Evolutionary conservation across 2,113 vertebrate species (phyloP), one percentile per base, ranked within the genome.

Genomic region (Falcunculus frontatus): DNA sequence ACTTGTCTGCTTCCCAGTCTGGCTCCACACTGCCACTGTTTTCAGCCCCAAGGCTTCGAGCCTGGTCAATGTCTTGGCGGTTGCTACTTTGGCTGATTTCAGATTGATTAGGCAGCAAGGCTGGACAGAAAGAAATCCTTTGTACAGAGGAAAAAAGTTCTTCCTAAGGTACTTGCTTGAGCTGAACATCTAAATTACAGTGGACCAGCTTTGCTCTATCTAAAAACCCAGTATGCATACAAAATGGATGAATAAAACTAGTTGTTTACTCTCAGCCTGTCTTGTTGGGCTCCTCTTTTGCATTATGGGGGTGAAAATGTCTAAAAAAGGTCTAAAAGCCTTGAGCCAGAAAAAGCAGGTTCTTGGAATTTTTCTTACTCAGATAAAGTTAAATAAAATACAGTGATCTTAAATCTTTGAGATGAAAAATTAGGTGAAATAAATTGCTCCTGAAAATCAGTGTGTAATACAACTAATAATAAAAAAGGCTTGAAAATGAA

Each of bases 401-500:
- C 16, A 53, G 33, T 7, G n/a, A 57, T 49, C 46, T 79, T 85
- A 74, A 83, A 67, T 80, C 32, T 77, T 15, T 67, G 42, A 37
- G 55, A 44, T 49, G 52, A 67, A 26, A 77, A 91, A 89, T 50
- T 29, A 80, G 42, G 33, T 35, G 39, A 88, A 89, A 92, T 55
- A 87, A 42, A 59, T 18, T 23, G 19, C 65, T 80, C 65, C 64
- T 56, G 55, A 69, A 88, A 90, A 89, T 29, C 39, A 55, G 46
- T 21, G 23, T 75, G 42, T 13, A 86, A 90, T 39, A 75, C 49
- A 89, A 69, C 11, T 62, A 56, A 69, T 41, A 87, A 84, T 41
- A 93, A 35, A 50, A n/a, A 33, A 32, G 25, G 49, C n/a, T 83
- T 91, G 72, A 64, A 95, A 91, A 85, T 33, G 1, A 79, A 92